These are phyloP conservation scores for Saccostrea cuccullata DNA, from an alignment of 1,140 invertebrate genomes.

Conservation along the genomic window DNA sequence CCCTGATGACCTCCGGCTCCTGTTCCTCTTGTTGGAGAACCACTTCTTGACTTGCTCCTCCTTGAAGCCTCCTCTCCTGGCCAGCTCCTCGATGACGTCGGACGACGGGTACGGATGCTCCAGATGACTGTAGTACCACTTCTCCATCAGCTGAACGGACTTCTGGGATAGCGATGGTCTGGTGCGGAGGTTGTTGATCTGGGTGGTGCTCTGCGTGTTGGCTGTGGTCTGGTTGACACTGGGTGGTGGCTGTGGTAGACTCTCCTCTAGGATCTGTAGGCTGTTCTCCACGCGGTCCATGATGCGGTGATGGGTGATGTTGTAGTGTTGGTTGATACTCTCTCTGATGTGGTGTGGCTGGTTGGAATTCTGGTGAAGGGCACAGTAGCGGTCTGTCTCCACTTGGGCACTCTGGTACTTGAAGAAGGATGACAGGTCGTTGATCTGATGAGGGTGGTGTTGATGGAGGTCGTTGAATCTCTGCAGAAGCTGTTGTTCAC, in stretches of 20 bases:
- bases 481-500: slow-evolving; percentile 57
- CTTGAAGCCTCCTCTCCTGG: slow-evolving; percentile 55
- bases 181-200: slow-evolving; percentile 2
- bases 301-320: slow-evolving; percentile 59
- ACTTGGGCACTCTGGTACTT: slow-evolving; percentile 62
- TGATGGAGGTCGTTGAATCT: slow-evolving; percentile 52
- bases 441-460: slow-evolving; percentile 55
- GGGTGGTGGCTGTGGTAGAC: neutral
- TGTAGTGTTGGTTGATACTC: slow-evolving; percentile 59
- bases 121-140: slow-evolving; percentile 60
- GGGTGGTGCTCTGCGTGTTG: neutral
- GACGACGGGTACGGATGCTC: slow-evolving; percentile 63
- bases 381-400: slow-evolving; percentile 62
- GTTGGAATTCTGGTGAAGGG: slow-evolving; percentile 54
- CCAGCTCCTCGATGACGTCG: slow-evolving; percentile 53
- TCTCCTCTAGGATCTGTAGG: slow-evolving; percentile 58
- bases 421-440: slow-evolving; percentile 59
- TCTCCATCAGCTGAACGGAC: slow-evolving; percentile 61
- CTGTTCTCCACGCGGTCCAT: slow-evolving; percentile 66
- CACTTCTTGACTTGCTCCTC: slow-evolving; percentile 69
- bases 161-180: slow-evolving; percentile 56
- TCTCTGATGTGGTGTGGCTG: slow-evolving; percentile 45
- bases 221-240: neutral
- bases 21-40: slow-evolving; percentile 67
- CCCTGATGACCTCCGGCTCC: slow-evolving; percentile 38